Conservation (phyloP, 2,113 vertebrate species). For the Bettongia penicillata region DNA sequence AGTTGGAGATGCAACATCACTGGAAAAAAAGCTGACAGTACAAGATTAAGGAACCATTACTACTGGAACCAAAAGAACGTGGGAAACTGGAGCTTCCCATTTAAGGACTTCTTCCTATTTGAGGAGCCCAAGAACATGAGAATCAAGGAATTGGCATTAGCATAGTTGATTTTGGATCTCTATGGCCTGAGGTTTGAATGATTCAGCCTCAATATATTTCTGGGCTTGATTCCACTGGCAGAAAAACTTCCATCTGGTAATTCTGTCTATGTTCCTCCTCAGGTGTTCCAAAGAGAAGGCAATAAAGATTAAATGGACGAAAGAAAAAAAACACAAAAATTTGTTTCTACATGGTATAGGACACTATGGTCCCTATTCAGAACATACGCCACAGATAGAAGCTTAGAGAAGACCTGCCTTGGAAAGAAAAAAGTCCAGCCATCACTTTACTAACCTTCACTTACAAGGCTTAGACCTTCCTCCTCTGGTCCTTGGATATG, state of each 20-base stretch:
- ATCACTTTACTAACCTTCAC: not conserved
- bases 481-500: not conserved
- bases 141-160: conserved; percentile 57
- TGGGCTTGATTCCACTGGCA: conserved; percentile 38
- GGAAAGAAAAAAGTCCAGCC: not conserved
- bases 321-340: not conserved
- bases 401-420: not conserved
- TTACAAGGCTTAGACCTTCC: not conserved
- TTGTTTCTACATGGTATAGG: not conserved
- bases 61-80: not conserved
- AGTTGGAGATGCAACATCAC: conserved; percentile 75
- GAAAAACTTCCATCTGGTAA: conserved; percentile 5
- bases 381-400: not conserved
- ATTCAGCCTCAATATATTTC: conserved; percentile 26
- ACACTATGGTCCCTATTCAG: not conserved
- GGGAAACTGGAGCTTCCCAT: not conserved
- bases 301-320: conserved; percentile 62
- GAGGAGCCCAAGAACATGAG: conserved; percentile 33
- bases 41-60: not conserved
- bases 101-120: not conserved
- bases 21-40: conserved; percentile 56
- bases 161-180: conserved; percentile 44
- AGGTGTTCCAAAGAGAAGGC: conserved; percentile 25
- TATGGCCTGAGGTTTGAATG: conserved; percentile 59
- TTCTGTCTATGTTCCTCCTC: conserved; percentile 19